Evolutionary conservation across 2,888 invertebrate genomes (phyloP), one percentile per base, ranked within the genome.

Genomic region (Leuctra nigra): DNA sequence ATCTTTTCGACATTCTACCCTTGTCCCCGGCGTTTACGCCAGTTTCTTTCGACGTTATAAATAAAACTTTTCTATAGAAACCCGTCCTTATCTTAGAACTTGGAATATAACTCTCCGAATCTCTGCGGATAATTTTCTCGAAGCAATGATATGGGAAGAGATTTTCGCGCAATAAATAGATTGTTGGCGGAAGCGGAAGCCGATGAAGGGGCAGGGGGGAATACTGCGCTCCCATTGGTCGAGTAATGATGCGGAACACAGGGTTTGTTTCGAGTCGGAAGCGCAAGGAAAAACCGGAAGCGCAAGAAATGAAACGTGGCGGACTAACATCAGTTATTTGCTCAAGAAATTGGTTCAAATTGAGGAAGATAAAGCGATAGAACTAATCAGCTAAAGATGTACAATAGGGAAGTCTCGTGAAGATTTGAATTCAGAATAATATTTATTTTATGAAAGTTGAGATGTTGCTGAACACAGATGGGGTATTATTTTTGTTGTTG

Each of bases 221-320:
- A 41, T 18, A 18, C 18, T 4, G 41, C 18, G 16, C 9, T 38
- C 14, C 38, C 2, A 41, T 41, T 41, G 16, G 4, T 4, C 41
- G 18, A n/a, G 41, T 41, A 41, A 41, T 41, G 41, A 41, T 18
- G 41, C 41, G 41, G 14, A 41, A 41, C 11, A 41, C 16, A 41
- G 18, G 18, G 16, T 18, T 41, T 41, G n/a, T 41, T 9, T 41
- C 4, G 36, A 16, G 36, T 36, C 41, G 16, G 41, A 41, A 41
- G 11, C 11, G 41, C 11, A 20, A 41, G 16, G 11, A 41, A 20
- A 41, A 4, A 36, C 16, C 41, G 20, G 41, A 41, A 4, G 18
- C n/a, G n/a, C 29, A 29, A 29, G 29, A 7, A 6, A 6, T 7
- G 29, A 6, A 29, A 7, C 29, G 29, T 7, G 11, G 29, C 29